Conservation (phyloP, 2,113 vertebrate species). For the Phainopepla nitens region DNA sequence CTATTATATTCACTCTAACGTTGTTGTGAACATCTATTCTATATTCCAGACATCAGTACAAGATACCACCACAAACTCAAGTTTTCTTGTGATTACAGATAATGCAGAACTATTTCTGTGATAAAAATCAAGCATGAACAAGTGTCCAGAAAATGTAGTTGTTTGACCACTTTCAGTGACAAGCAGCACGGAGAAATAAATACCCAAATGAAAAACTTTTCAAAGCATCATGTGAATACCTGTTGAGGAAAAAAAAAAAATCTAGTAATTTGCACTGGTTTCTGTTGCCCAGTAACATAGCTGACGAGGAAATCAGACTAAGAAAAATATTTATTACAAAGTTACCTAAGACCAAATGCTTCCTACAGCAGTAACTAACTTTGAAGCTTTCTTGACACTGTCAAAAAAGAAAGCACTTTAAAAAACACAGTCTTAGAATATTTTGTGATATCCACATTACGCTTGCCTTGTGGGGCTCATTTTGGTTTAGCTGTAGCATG, state of each 20-base stretch:
- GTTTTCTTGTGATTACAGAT: not conserved
- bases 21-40: not conserved
- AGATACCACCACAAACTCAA: not conserved
- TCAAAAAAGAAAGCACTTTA: not conserved
- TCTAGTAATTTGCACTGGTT: not conserved
- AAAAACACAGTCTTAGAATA: not conserved
- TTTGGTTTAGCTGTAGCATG: not conserved
- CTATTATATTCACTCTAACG: not conserved
- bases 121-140: not conserved
- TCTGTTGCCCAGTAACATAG: not conserved
- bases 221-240: fast-evolving
- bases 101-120: not conserved
- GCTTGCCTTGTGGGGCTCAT: not conserved
- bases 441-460: not conserved
- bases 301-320: not conserved
- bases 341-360: not conserved
- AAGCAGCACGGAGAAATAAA: not conserved
- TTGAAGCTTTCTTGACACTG: not conserved
- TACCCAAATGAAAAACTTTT: not conserved
- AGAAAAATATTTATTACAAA: not conserved
- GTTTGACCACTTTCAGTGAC: not conserved
- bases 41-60: not conserved
- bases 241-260: not conserved
- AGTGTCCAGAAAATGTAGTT: not conserved
- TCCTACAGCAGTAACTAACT: not conserved